Percentiles rank a stretch among this genome's conserved stretches.
Conservation (phyloP, 2,113 vertebrate species). For the Haemorhous mexicanus region DNA sequence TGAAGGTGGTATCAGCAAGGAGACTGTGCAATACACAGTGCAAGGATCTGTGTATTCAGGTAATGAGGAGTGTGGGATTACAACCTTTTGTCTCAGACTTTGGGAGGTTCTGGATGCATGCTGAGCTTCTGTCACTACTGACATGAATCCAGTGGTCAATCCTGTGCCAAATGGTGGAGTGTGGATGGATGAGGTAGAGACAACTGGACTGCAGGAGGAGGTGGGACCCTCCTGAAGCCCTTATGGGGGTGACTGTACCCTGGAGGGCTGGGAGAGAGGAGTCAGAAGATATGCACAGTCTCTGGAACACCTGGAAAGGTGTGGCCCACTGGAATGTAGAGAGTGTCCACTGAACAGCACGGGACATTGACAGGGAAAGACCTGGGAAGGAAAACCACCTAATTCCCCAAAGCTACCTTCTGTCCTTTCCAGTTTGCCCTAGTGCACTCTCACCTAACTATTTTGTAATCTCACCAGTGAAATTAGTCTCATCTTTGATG, state of each 20-base stretch:
- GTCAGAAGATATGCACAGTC: accelerated
- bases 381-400: background rate
- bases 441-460: background rate
- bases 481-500: background rate
- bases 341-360: background rate
- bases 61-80: background rate
- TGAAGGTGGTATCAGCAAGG: background rate
- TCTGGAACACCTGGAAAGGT: background rate
- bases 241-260: background rate
- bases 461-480: background rate
- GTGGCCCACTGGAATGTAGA: background rate
- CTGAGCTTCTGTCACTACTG: background rate
- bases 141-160: background rate
- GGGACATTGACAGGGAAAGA: background rate
- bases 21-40: background rate
- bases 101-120: background rate
- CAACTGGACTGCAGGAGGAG: background rate
- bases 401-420: background rate
- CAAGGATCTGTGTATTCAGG: background rate
- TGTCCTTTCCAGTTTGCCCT: background rate
- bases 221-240: background rate
- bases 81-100: background rate
- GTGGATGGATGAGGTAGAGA: background rate
- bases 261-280: background rate
- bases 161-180: background rate